Percentiles rank a stretch among this genome's conserved stretches.
These are phyloP conservation scores for Pseudoips prasinana DNA, from an alignment of 2,888 invertebrate genomes.

Conservation along the genomic window DNA sequence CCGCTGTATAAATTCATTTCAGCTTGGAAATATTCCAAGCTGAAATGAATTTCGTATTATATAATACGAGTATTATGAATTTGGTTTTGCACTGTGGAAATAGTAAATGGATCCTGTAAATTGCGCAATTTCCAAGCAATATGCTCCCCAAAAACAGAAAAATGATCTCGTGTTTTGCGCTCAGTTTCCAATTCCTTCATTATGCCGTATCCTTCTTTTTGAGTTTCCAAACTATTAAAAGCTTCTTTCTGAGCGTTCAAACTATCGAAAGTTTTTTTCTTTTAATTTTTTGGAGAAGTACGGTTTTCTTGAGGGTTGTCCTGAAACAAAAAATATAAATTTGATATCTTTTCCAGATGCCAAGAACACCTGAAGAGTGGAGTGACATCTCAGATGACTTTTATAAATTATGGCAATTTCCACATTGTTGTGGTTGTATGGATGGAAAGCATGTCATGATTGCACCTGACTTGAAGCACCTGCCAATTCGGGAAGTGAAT, in stretches of 20 bases:
- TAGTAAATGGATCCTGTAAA: conserved; percentile 6
- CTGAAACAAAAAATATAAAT: neutral
- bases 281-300: conserved; percentile 2
- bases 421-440: no score
- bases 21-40: conserved; percentile 6
- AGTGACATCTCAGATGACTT: neutral
- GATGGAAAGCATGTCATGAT: no score
- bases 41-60: no score
- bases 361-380: conserved; percentile 5
- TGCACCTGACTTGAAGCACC: no score
- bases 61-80: conserved; percentile 2
- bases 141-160: conserved; percentile 5
- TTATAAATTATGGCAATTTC: conserved; percentile 4
- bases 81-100: conserved; percentile 6
- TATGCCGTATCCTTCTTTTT: conserved; percentile 2
- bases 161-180: conserved; percentile 3
- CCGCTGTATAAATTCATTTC: conserved; percentile 3
- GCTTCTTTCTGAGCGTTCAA: conserved; percentile 3
- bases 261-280: conserved; percentile 1
- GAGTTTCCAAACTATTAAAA: neutral
- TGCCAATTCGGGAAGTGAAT: conserved; percentile 24
- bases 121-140: conserved; percentile 5
- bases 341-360: conserved; percentile 2
- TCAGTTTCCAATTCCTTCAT: conserved; percentile 1
- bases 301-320: neutral